Evolutionary conservation across 2,113 vertebrate species (phyloP).

Genomic region (Triplophysa dalaica): DNA sequence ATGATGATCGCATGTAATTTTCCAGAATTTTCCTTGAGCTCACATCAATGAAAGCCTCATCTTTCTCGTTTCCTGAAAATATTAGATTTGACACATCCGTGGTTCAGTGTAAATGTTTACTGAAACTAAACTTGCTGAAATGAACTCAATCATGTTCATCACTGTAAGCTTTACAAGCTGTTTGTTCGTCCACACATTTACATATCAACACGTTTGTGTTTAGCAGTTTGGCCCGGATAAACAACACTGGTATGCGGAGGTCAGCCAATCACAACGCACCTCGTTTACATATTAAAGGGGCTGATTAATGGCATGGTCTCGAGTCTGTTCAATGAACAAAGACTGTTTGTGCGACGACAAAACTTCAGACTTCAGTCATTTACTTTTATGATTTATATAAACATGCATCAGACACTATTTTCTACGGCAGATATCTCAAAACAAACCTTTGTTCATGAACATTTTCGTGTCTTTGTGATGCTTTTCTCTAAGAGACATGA

Average conservation of each 20-base stretch:
- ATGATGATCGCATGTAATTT: background rate
- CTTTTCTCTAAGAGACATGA: conserved; percentile 11
- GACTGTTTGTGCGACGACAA: too few species aligned
- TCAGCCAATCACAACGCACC: too few species aligned
- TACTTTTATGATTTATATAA: background rate
- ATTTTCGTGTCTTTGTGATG: background rate
- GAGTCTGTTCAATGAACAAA: too few species aligned
- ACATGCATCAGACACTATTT: background rate
- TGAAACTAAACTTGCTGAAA: background rate
- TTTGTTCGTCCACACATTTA: background rate
- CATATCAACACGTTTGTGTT: too few species aligned
- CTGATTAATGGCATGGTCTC: too few species aligned
- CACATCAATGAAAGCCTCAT: background rate
- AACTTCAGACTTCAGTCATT: too few species aligned
- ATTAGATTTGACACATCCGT: background rate
- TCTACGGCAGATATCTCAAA: background rate
- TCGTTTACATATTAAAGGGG: too few species aligned
- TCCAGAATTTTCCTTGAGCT: background rate
- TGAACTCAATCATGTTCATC: background rate
- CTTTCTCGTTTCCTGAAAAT: too few species aligned
- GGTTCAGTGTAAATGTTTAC: background rate
- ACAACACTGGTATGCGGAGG: too few species aligned
- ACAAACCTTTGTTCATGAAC: background rate
- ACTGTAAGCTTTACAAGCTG: too few species aligned
- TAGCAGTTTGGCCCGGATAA: too few species aligned